A percentile compares a stretch with the other conserved stretches of the same genome.
phyloP scores from a whole-genome alignment of 2,797 vertebrate species.

The Coracias cyanogaster region DNA sequence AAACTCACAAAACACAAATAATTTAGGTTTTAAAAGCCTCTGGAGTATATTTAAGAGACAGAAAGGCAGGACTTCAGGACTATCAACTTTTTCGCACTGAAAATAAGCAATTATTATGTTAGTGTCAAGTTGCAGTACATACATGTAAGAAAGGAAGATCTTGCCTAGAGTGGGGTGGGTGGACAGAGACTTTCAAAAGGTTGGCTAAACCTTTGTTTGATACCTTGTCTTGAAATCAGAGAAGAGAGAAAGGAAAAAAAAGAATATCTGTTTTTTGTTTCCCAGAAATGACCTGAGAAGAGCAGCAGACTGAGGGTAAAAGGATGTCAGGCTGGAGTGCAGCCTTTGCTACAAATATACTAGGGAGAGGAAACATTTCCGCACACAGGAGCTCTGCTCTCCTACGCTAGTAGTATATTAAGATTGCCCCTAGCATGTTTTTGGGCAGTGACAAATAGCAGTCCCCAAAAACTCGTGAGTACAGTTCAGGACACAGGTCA shows the following conservation, averaged over 20 bases:
- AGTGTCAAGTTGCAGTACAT: not conserved
- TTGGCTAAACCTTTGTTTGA: not conserved
- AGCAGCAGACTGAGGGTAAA: not conserved
- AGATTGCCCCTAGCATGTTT: not conserved
- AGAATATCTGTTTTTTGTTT: not conserved
- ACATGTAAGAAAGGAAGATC: not conserved
- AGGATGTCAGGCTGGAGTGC: not conserved
- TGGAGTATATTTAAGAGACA: not conserved
- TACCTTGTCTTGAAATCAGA: not conserved
- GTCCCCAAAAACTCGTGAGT: not conserved
- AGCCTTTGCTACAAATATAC: not conserved
- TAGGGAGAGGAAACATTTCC: not conserved
- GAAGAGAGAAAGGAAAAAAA: not conserved
- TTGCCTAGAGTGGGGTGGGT: not conserved
- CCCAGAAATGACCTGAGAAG: not conserved
- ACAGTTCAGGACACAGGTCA: not conserved
- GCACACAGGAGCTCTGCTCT: not conserved
- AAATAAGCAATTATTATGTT: not conserved
- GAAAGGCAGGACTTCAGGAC: not conserved
- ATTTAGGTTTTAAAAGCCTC: slow-evolving; percentile 5
- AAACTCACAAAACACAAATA: slow-evolving; percentile 29
- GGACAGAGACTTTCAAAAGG: not conserved
- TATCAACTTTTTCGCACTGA: not conserved
- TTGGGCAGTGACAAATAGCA: not conserved
- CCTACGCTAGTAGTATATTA: not conserved